Base-by-base conservation (phyloP, 2,797 vertebrate genomes). In the Centroberyx gerrardi region DNA sequence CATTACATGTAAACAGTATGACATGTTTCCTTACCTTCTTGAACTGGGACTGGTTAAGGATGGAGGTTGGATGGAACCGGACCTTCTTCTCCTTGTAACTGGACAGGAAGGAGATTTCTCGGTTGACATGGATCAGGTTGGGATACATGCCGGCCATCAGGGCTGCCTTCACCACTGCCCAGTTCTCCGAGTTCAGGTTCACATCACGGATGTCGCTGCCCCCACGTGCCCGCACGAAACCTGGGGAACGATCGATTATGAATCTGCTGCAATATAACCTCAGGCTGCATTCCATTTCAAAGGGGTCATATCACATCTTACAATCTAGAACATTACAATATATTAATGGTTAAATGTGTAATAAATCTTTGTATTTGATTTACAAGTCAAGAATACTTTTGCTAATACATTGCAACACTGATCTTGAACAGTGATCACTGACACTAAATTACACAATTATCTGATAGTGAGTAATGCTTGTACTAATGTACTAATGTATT, bases 121-220 rank as follows among this genome's bases (percentile, higher is more conserved):
- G 94, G 87, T 98, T 94, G 73, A 98, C 87, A 0, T 97, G 95
- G 72, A 97, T 94, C 53, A 99, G 82, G 83, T 97, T 97, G 63
- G 98, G 98, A 88, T 98, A 99, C 96, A 98, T 97, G 29, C 98
- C 98, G 1, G 97, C 94, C 70, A 97, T 95, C 88, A 99, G 88
- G 0, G 97, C 98, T 28, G 97, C 97, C 91, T 99, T 99, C 71
- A 99, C 95, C 7, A 99, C 95, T 0, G 97, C 96, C 98, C 97
- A 99, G 89, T 99, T 99, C 74, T 99, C 98, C 0, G 97, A 99
- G 84, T 99, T 98, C 68, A 93, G 82, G 82, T 99, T 99, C 69
- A 98, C 96, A 42, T 98, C 97, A 2, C 96, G 95, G 83, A 99
- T 99, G 83, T 98, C 97, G 0, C 95, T 94, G 68, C 94, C 94